Base-by-base conservation (phyloP, 2,113 vertebrate genomes). In the Arothron firmamentum region DNA sequence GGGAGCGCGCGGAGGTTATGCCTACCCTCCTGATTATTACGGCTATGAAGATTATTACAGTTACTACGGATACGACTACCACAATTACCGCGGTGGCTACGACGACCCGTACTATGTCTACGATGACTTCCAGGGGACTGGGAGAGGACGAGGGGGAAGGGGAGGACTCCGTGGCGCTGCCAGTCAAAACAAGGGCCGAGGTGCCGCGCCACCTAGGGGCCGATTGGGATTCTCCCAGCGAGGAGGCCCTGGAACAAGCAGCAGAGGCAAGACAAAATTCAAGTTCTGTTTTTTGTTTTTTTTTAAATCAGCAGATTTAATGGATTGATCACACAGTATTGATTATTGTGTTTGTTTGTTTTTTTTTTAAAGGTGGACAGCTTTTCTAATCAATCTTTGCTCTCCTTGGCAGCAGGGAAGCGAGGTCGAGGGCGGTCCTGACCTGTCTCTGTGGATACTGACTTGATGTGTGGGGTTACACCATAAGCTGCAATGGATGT, bases 381-480 rank as follows among this genome's bases (percentile, higher is more conserved):
- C 34, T 38, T 38, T 38, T 38, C 34, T 62, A 58, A 79, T 73
- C 89, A 87, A 82, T 91, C 17, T 90, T 82, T 92, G 1, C 89
- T 96, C 90, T 93, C 90, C 88, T 91, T 94, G 92, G 86, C 72
- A 94, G 94, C 95, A 98, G 97, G 96, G 92, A 95, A 98, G 95
- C 93, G 95, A 88, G 95, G 94, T 93, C 91, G 95, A 94, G 96
- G 96, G 91, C 95, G 96, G 92, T 99, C 96, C 95, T 99, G 97
- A 99, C 96, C 97, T 98, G 96, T 97, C 93, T 92, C 94, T 91
- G 93, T 93, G 95, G 95, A 96, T 93, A 98, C 96, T 96, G 95
- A 97, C 95, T 97, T 95, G 94, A 94, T 96, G 94, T 94, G 94
- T 96, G 95, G 94, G 94, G 94, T 98, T 98, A 98, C 96, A 97